Conservation (phyloP, 2,797 vertebrate species). For the Triplophysa yarkandensis region DNA sequence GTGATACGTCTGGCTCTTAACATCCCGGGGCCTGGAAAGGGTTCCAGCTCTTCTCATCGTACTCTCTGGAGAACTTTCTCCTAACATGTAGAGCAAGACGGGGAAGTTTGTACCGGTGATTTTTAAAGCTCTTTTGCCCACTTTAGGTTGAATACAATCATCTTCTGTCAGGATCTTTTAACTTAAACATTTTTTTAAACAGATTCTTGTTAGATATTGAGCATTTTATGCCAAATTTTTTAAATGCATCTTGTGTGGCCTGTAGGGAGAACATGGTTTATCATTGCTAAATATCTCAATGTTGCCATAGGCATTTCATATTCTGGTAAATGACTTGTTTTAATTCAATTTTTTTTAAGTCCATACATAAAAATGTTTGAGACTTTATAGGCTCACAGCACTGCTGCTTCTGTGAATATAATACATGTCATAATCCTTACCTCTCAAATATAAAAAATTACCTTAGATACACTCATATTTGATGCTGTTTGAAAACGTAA, state of each 20-base stretch:
- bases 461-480: background rate
- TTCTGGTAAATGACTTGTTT: slow-evolving; percentile 14
- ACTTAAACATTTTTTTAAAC: background rate
- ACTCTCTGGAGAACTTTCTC: slow-evolving; percentile 46
- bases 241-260: slow-evolving; percentile 10
- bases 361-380: slow-evolving; percentile 4
- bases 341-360: background rate
- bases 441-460: background rate
- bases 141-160: slow-evolving; percentile 13
- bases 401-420: background rate
- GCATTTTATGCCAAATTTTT: background rate
- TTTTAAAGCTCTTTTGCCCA: slow-evolving; percentile 2
- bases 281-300: slow-evolving; percentile 14
- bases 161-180: slow-evolving; percentile 19
- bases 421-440: background rate
- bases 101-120: slow-evolving; percentile 19
- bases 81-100: slow-evolving; percentile 15
- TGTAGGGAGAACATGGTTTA: slow-evolving; percentile 22
- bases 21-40: slow-evolving; percentile 23
- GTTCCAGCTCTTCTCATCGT: slow-evolving; percentile 41
- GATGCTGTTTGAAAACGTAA: background rate
- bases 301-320: slow-evolving; percentile 14
- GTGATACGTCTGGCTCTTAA: slow-evolving; percentile 41
- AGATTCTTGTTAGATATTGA: background rate
- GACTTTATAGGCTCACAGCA: background rate